Evolutionary conservation across 2,888 invertebrate species (phyloP).

Genomic region (Epinotia nisella): DNA sequence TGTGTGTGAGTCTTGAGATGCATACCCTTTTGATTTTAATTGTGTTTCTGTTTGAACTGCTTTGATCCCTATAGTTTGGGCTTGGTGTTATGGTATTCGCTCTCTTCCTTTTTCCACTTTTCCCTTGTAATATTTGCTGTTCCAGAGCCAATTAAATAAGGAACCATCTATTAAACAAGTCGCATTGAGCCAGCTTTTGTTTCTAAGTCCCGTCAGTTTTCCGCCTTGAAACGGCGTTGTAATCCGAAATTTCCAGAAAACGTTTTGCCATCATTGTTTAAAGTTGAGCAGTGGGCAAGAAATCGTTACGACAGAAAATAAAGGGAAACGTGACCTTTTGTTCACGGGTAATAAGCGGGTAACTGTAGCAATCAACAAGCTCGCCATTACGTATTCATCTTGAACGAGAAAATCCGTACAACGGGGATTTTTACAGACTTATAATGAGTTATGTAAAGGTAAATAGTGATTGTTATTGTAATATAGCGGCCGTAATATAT

Average conservation of each 20-base stretch:
- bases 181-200: neutral
- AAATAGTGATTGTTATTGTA: conserved; percentile 1
- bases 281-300: conserved; percentile 16
- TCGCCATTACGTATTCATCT: conserved; percentile 38
- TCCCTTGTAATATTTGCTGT: too few species aligned
- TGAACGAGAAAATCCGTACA: conserved; percentile 29
- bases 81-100: too few species aligned
- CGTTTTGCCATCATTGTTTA: conserved; percentile 33
- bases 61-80: too few species aligned
- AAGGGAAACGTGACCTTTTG: conserved; percentile 52
- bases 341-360: conserved; percentile 53
- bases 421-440: neutral
- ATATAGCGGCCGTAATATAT: neutral
- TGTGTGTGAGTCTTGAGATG: too few species aligned
- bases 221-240: conserved; percentile 5
- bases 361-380: conserved; percentile 51
- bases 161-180: too few species aligned
- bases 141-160: too few species aligned
- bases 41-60: too few species aligned
- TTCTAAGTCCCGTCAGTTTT: conserved; percentile 8
- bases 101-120: too few species aligned
- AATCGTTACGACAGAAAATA: conserved; percentile 46
- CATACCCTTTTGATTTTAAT: too few species aligned
- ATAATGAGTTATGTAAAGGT: neutral
- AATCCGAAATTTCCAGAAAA: conserved; percentile 20